A percentile compares a stretch with the other conserved stretches of the same genome.
Conservation (phyloP, 2,797 vertebrate genomes). For the Microhierax caerulescens region DNA sequence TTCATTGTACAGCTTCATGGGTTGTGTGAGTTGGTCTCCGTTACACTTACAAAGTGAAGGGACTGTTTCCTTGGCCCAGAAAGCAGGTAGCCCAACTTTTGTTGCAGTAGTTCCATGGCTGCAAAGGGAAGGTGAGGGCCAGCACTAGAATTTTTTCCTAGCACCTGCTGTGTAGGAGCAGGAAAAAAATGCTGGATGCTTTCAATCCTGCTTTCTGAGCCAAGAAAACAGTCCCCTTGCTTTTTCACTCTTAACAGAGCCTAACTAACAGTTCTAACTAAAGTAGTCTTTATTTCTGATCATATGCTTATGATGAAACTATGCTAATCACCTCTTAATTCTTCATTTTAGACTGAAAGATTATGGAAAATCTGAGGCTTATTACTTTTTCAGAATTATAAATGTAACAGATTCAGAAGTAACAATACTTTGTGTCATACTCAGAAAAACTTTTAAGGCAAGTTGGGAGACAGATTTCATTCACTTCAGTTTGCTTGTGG, state of each 20-base stretch:
- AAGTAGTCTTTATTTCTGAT: neutral
- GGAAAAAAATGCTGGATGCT: no score
- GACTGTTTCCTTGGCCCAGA: no score
- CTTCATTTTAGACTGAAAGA: neutral
- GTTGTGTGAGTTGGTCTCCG: neutral
- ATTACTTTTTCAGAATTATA: neutral
- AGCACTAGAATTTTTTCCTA: no score
- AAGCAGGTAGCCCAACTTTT: no score
- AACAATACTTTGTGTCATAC: neutral
- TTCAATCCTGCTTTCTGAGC: no score
- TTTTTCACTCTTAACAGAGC: no score
- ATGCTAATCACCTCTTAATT: neutral
- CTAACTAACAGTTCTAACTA: neutral
- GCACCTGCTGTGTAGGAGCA: no score
- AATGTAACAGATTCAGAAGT: neutral
- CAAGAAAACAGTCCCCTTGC: no score
- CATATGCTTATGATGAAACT: neutral
- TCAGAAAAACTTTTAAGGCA: neutral
- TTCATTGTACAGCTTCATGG: neutral
- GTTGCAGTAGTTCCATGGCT: no score
- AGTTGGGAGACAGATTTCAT: neutral
- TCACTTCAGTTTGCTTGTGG: neutral
- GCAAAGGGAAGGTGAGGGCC: no score
- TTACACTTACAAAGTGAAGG: no score
- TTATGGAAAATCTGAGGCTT: neutral